Evolutionary conservation across 2,888 invertebrate species (phyloP), one percentile per base, ranked within the genome.

Genomic region (Euzetes globulus): DNA sequence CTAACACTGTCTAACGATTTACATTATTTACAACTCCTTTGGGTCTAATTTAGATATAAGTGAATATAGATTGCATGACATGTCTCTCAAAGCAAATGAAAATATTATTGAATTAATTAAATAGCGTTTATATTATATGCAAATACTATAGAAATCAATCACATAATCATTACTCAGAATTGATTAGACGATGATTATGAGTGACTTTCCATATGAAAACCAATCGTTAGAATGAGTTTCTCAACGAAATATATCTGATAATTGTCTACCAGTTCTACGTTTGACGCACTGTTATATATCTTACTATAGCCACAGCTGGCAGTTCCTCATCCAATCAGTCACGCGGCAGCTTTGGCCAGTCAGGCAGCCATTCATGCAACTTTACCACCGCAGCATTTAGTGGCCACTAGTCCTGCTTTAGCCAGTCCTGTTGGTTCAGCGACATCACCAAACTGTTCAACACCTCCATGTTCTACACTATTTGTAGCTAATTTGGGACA

Each of bases 401-500:
- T 78, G 78, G 82, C 93, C 86, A 92, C 93, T 81, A 93, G 93
- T 84, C 94, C 94, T 81, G 92, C 94, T 83, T 87, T 94, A 86
- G 92, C 92, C 83, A 93, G 84, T 81, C 93, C 93, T 80, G 90
- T 91, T 77, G 91, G 91, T 79, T 91, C 90, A 17, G 63, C 73
- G 79, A 78, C 78, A 58, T 78, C 78, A 13, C 78, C 78, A 27
- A 77, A 75, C 52, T 82, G 82, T 79, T 80, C 80, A 80, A 90
- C 91, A 83, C 90, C 91, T 80, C 95, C 95, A 80, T 96, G 95
- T 87, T 94, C 94, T 81, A 98, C 98, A 80, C 89, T 98, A 80
- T 98, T 98, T 86, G 96, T 98, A 83, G 97, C 97, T 82, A 98
- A 98, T 86, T 88, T 98, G 82, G 96, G 97, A 80, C 94, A 94